A percentile compares a stretch with the other conserved stretches of the same genome.
Conservation (phyloP, 2,113 vertebrate genomes). For the Sphaerodactylus townsendi region DNA sequence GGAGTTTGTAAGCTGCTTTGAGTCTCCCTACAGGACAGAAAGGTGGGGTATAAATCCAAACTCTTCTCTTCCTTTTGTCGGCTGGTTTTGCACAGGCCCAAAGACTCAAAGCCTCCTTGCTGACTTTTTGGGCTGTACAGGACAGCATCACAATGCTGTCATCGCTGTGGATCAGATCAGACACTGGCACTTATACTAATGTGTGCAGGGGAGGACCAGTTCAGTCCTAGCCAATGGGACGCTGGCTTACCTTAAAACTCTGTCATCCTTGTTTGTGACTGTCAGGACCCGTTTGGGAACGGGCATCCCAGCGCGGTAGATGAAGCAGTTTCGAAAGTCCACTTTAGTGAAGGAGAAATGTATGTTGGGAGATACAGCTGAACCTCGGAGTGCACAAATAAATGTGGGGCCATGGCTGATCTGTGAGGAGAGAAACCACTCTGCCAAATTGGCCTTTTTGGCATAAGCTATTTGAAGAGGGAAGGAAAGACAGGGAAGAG, state of each 20-base stretch:
- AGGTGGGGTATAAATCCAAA: no score
- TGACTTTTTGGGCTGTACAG: neutral
- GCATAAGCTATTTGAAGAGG: neutral
- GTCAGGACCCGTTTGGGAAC: slow-evolving; percentile 70
- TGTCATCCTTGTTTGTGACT: slow-evolving; percentile 81
- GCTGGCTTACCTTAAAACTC: slow-evolving; percentile 72
- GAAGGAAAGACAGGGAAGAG: no score
- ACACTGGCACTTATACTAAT: neutral
- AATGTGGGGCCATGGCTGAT: slow-evolving; percentile 79
- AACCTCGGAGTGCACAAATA: slow-evolving; percentile 72
- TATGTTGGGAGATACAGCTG: slow-evolving; percentile 68
- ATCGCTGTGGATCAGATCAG: no score
- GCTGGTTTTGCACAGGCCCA: no score
- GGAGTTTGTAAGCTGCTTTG: no score
- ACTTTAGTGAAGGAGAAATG: slow-evolving; percentile 85
- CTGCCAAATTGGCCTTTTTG: neutral
- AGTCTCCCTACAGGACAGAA: no score
- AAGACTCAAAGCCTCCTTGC: no score
- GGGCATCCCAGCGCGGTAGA: slow-evolving; percentile 77
- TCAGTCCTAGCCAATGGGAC: neutral
- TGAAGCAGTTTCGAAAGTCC: slow-evolving; percentile 86
- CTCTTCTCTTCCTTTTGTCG: no score
- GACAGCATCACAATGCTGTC: neutral
- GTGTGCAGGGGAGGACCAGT: neutral
- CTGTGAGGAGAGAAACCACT: slow-evolving; percentile 61